Evolutionary conservation across 2,888 invertebrate genomes (phyloP).

Genomic region (Mycalesis mineus): DNA sequence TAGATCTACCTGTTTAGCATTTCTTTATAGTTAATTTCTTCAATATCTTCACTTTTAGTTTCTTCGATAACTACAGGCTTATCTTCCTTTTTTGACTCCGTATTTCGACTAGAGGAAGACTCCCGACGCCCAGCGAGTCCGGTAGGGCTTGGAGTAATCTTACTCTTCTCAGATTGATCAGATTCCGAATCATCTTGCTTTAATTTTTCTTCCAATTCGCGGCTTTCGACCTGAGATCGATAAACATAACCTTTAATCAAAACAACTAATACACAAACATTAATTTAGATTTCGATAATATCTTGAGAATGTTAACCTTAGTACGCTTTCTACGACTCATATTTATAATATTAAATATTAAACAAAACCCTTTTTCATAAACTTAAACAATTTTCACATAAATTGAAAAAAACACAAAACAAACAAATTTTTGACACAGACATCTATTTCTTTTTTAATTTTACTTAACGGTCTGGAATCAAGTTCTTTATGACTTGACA

Average conservation of each 20-base stretch:
- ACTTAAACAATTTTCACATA: neutral
- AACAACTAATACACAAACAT: constrained; percentile 28
- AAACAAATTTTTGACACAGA: too few species aligned
- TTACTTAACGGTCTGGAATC: too few species aligned
- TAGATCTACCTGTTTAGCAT: constrained; percentile 72
- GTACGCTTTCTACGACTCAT: constrained; percentile 81
- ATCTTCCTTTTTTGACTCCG: constrained; percentile 69
- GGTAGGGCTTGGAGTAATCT: constrained; percentile 77
- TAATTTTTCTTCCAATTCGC: constrained; percentile 83
- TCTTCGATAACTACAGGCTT: constrained; percentile 65
- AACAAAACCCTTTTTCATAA: neutral
- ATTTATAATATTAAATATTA: constrained; percentile 28
- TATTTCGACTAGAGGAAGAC: constrained; percentile 70
- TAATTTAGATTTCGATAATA: neutral
- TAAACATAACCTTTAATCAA: constrained; percentile 78
- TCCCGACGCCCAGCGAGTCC: constrained; percentile 70
- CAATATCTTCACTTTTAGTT: constrained; percentile 81
- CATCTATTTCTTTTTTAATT: too few species aligned
- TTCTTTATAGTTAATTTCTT: constrained; percentile 77
- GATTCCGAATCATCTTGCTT: constrained; percentile 81
- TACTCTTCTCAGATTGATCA: constrained; percentile 81
- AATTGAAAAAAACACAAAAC: too few species aligned
- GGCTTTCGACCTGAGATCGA: constrained; percentile 66
- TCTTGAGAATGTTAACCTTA: constrained; percentile 54
- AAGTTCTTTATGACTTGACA: too few species aligned